Base-by-base conservation (phyloP, 37 sponge, comb jelly and placozoan species). In the Bolinopsis microptera region DNA sequence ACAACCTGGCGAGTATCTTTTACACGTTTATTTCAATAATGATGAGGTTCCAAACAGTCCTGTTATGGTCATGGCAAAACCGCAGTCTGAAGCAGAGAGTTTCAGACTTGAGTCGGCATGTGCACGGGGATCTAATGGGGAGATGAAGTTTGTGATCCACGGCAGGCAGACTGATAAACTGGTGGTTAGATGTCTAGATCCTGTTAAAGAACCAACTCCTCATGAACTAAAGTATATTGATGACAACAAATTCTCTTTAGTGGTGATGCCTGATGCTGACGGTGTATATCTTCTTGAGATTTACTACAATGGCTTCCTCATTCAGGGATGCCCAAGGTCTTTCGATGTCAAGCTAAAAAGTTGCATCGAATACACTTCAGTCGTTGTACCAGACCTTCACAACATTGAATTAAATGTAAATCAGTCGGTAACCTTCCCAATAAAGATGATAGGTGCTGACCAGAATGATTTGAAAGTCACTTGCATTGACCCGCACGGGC, bases 351-450 rank as follows among this genome's bases (percentile, higher is more conserved):
- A 72, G 18, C 75, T 72, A 8, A 72, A 72, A 24, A 72, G 75
- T 28, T 30, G 22, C 3, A 28, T 72, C 27, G 75, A 72, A 24
- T 21, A 72, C 25, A 72, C 27, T 24, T 24, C 75, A 5, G 75
- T 72, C 18, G 75, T 72, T 8, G 75, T 72, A 21, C 75, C 75
- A 8, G 75, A 72, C 18, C 75, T 72, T 2, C 5, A 72, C 31
- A 72, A 72, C 75, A 72, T 72, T 72, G 75, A 72, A 28, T 21
- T 72, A 24, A 72, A 72, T 21, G 25, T 72, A 5, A 72, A 72
- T 28, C 75, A 72, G 75, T 72, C 75, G 31, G 75, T 72, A 3
- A 72, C 75, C 75, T 72, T 72, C 75, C 75, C 75, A 24, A 72
- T 72, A 8, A 72, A 72, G 75, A 28, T 72, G 27, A 72, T 72